phyloP scores from a whole-genome alignment of 2,113 vertebrate species.

The Macaca mulatta region DNA sequence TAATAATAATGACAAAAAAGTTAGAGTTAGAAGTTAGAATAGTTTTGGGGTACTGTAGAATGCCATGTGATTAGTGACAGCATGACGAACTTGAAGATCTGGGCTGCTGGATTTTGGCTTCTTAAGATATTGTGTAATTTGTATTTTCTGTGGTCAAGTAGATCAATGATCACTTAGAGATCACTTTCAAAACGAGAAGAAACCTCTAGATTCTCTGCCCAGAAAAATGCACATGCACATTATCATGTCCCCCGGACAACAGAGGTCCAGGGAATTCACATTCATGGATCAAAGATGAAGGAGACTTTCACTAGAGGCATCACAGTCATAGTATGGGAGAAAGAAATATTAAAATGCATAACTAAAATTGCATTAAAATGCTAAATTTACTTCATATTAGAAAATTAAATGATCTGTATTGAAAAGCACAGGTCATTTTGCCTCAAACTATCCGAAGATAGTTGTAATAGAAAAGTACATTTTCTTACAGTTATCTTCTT shows the following conservation, averaged over 20 bases:
- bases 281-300: background rate
- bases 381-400: slow-evolving; percentile 45
- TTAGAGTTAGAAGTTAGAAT: background rate
- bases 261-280: background rate
- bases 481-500: slow-evolving; percentile 35
- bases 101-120: background rate
- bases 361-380: slow-evolving; percentile 27
- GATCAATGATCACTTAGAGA: background rate
- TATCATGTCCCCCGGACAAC: background rate
- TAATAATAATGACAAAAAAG: background rate
- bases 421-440: slow-evolving; percentile 48
- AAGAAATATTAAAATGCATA: background rate
- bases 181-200: background rate
- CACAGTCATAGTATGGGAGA: background rate
- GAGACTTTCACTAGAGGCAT: background rate
- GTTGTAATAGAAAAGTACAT: slow-evolving; percentile 24
- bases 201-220: background rate
- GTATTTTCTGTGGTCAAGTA: background rate
- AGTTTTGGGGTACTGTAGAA: background rate
- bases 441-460: slow-evolving; percentile 21
- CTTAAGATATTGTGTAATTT: background rate
- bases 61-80: background rate
- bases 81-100: slow-evolving; percentile 14
- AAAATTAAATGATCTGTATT: slow-evolving; percentile 53
- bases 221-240: background rate